phyloP scores from a whole-genome alignment of 1,140 invertebrate species.

The Acromyrmex echinatior region DNA sequence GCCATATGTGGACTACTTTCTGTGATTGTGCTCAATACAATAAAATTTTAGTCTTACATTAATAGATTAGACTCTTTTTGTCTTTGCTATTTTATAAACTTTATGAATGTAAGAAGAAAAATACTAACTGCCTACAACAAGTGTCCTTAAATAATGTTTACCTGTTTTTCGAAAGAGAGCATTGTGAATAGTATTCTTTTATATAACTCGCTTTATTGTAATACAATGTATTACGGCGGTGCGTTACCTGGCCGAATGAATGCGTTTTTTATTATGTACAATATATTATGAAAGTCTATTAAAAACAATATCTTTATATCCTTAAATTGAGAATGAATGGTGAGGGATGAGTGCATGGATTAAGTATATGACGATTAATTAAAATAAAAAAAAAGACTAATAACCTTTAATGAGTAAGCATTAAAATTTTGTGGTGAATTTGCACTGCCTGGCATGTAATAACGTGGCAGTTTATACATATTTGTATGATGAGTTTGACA shows the following conservation, averaged over 20 bases:
- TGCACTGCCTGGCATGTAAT: slow-evolving; percentile 65
- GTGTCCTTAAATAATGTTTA: slow-evolving; percentile 76
- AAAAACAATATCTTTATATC: slow-evolving; percentile 29
- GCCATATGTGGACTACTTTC: slow-evolving; percentile 60
- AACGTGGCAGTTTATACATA: slow-evolving; percentile 72
- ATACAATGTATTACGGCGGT: slow-evolving; percentile 72
- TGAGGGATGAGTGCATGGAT: slow-evolving; percentile 47
- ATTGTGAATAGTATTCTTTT: slow-evolving; percentile 83
- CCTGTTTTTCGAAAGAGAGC: slow-evolving; percentile 55
- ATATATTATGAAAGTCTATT: slow-evolving; percentile 66
- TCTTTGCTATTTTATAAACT: slow-evolving; percentile 35
- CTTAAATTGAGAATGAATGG: slow-evolving; percentile 40
- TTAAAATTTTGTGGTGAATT: slow-evolving; percentile 69
- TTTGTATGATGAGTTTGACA: slow-evolving; percentile 79
- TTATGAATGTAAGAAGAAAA: slow-evolving; percentile 34
- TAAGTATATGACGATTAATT: slow-evolving; percentile 2
- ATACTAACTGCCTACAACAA: slow-evolving; percentile 50
- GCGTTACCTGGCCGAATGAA: slow-evolving; percentile 65
- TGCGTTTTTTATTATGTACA: slow-evolving; percentile 76
- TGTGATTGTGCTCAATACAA: slow-evolving; percentile 70
- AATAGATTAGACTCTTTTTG: slow-evolving; percentile 42
- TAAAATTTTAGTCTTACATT: slow-evolving; percentile 51
- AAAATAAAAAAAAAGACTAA: slow-evolving; percentile 65
- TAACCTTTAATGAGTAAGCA: slow-evolving; percentile 66
- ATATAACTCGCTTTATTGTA: slow-evolving; percentile 77